phyloP scores from a whole-genome alignment of 2,888 invertebrate genomes.

The Platycheirus rosarum region DNA sequence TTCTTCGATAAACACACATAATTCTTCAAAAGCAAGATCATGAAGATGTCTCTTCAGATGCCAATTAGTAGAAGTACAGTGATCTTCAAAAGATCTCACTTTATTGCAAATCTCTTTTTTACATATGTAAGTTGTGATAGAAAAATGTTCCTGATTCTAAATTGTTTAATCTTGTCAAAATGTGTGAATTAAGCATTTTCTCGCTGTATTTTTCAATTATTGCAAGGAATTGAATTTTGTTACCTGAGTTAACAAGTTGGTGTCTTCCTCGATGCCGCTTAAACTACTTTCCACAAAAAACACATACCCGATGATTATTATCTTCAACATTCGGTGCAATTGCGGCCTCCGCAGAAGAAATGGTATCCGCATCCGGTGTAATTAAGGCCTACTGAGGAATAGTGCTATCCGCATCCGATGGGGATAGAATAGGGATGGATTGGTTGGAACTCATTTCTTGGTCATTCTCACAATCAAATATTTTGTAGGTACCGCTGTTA shows the following conservation, averaged over 20 bases:
- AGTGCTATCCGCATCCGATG: neutral
- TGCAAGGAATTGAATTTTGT: constrained; percentile 9
- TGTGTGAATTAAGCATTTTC: neutral
- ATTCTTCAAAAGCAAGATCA: constrained; percentile 1
- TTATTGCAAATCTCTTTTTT: constrained; percentile 9
- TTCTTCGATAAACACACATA: neutral
- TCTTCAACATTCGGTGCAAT: neutral
- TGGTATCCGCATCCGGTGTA: neutral
- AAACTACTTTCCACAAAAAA: constrained; percentile 4
- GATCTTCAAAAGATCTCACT: constrained; percentile 7
- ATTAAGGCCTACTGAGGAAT: neutral
- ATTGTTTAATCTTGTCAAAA: constrained; percentile 1
- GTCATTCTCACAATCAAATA: constrained; percentile 1
- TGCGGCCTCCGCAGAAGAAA: neutral
- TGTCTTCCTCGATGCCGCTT: constrained; percentile 3
- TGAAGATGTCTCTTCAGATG: neutral
- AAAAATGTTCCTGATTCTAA: neutral
- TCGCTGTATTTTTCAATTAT: neutral
- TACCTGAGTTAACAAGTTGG: neutral
- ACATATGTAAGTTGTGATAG: constrained; percentile 1
- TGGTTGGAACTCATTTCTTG: constrained; percentile 3
- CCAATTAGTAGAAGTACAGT: neutral
- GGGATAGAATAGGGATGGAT: constrained; percentile 9
- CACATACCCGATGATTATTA: constrained; percentile 7
- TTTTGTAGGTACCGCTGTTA: constrained; percentile 1